Evolutionary conservation across 2,888 invertebrate species (phyloP).

Genomic region (Cartodere bifasciata): DNA sequence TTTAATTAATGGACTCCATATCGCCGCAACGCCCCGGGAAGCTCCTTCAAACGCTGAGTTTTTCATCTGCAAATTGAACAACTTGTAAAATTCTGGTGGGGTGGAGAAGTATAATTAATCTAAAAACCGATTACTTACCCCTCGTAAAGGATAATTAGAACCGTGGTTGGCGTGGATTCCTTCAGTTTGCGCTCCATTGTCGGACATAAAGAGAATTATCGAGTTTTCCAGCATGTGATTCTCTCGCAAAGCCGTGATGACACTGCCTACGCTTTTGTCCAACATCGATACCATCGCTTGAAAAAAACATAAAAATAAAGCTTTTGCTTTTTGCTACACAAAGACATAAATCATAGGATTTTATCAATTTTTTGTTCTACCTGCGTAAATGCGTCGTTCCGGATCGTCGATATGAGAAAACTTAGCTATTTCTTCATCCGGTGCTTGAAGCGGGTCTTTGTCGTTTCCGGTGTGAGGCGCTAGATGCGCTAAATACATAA

Average conservation of each 20-base stretch:
- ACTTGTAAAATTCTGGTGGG: background rate
- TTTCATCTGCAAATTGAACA: constrained; percentile 40
- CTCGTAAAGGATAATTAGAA: constrained; percentile 68
- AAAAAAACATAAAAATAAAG: constrained; percentile 19
- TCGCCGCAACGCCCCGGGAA: constrained; percentile 46
- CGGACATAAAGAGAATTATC: constrained; percentile 75
- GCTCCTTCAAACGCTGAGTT: constrained; percentile 62
- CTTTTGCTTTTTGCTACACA: too few relatives aligned
- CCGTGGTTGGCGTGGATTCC: constrained; percentile 63
- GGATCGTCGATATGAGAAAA: constrained; percentile 55
- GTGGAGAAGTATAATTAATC: too few relatives aligned
- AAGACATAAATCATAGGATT: constrained; percentile 1
- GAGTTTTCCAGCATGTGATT: constrained; percentile 69
- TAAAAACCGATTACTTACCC: constrained; percentile 39
- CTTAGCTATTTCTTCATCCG: constrained; percentile 52
- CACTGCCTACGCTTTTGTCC: constrained; percentile 75
- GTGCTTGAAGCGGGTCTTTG: constrained; percentile 55
- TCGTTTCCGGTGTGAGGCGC: constrained; percentile 57
- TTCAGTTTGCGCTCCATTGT: constrained; percentile 74
- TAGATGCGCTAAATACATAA: constrained; percentile 55
- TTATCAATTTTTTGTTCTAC: constrained; percentile 28
- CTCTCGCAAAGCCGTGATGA: constrained; percentile 55
- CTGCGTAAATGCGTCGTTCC: constrained; percentile 54
- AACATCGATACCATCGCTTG: constrained; percentile 79
- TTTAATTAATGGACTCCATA: constrained; percentile 50